These are phyloP conservation scores for Syndactyla subalaris DNA, from an alignment of 2,797 vertebrate species.

Conservation along the genomic window DNA sequence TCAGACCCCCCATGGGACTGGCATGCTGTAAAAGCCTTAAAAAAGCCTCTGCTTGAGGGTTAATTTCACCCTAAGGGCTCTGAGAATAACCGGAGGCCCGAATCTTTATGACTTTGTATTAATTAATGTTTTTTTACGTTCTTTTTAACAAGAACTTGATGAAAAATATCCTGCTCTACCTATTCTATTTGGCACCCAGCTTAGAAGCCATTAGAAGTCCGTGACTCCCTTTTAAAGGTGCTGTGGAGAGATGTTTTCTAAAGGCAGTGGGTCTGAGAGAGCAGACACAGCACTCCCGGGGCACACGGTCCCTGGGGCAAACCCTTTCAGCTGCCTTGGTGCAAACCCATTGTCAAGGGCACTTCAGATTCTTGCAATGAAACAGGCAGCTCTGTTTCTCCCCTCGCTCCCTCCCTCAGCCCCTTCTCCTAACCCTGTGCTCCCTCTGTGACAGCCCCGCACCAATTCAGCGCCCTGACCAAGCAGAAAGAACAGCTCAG, in stretches of 20 bases:
- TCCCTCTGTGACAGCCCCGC: neutral
- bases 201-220: neutral
- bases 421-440: neutral
- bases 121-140: conserved; percentile 54
- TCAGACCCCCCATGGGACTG: conserved; percentile 1
- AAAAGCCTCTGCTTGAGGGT: conserved; percentile 24
- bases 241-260: neutral
- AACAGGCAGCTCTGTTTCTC: neutral
- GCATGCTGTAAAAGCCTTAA: conserved; percentile 24
- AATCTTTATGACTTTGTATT: conserved; percentile 22
- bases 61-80: conserved; percentile 44
- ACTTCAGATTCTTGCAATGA: neutral
- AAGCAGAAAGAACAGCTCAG: neutral
- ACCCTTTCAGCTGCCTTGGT: neutral
- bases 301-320: neutral
- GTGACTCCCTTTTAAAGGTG: neutral
- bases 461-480: neutral
- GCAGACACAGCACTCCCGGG: fast-evolving
- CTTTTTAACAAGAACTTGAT: conserved; percentile 53
- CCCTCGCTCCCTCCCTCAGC: neutral
- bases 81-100: conserved; percentile 28
- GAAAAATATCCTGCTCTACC: conserved; percentile 43
- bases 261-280: neutral
- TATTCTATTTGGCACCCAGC: conserved; percentile 7
- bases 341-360: neutral